Evolutionary conservation across 1,140 invertebrate species (phyloP).

Genomic region (Branchinecta lindahli): DNA sequence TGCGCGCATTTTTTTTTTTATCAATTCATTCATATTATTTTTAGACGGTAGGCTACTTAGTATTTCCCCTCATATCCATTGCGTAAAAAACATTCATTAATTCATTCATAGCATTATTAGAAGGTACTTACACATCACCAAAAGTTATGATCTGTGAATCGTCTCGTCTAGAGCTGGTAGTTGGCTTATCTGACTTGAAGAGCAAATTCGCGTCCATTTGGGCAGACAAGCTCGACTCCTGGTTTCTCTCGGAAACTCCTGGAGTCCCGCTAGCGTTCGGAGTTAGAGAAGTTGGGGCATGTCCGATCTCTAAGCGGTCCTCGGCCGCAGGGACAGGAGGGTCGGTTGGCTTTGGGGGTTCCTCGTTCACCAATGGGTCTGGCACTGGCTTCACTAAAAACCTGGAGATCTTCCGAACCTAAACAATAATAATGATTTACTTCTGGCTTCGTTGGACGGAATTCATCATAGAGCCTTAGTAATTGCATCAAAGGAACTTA

Average conservation of each 20-base stretch:
- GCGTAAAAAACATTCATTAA: too few species aligned
- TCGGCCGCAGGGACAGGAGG: too few species aligned
- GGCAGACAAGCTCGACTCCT: background rate
- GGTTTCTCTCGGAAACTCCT: background rate
- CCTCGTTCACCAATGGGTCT: background rate
- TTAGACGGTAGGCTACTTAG: too few species aligned
- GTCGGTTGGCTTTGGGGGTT: background rate
- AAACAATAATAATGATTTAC: background rate
- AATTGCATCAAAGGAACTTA: too few species aligned
- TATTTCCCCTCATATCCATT: too few species aligned
- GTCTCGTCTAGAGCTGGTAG: background rate
- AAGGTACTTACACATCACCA: slow-evolving; percentile 9
- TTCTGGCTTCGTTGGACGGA: too few species aligned
- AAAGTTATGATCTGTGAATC: background rate
- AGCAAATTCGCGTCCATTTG: background rate
- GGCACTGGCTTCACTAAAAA: background rate
- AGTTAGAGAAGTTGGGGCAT: background rate
- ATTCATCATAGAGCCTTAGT: too few species aligned
- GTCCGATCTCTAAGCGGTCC: too few species aligned
- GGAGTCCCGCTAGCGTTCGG: background rate
- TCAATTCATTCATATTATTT: too few species aligned
- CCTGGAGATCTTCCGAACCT: background rate
- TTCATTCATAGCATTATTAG: too few species aligned
- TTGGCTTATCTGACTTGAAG: background rate
- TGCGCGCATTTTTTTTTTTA: too few species aligned